These are phyloP conservation scores for Leucoraja erinaceus DNA, from an alignment of 2,113 vertebrate genomes.

Conservation along the genomic window DNA sequence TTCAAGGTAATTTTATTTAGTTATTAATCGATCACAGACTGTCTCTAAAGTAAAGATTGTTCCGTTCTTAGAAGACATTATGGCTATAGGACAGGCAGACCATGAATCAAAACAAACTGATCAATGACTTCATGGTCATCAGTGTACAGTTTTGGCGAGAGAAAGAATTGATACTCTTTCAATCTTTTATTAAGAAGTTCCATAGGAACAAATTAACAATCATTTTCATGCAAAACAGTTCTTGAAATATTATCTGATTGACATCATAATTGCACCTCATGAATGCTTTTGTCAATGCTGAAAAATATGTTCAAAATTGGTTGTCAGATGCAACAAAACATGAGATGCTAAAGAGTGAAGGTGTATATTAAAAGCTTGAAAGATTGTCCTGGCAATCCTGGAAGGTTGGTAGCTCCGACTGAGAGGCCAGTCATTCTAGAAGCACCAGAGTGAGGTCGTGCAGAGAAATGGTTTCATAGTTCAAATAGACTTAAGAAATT, in stretches of 20 bases:
- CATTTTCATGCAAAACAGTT: not conserved
- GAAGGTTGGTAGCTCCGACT: not conserved
- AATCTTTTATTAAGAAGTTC: not conserved
- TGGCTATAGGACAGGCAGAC: not conserved
- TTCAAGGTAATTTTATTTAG: not conserved
- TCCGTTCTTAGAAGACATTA: not conserved
- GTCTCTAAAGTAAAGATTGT: not conserved
- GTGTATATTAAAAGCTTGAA: not conserved
- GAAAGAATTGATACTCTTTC: not conserved
- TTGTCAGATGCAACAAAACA: not conserved
- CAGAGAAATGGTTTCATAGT: not conserved
- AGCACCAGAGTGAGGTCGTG: not conserved
- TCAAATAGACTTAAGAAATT: not conserved
- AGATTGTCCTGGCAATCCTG: not conserved
- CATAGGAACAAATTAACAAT: not conserved
- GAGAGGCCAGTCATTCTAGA: not conserved
- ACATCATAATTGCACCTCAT: not conserved
- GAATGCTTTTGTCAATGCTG: not conserved
- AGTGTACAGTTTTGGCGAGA: not conserved
- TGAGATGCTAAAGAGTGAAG: not conserved
- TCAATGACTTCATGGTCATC: not conserved
- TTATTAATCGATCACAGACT: not conserved
- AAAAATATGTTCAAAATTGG: not conserved
- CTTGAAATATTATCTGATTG: not conserved
- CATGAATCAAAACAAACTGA: not conserved